Conservation (phyloP, 2,113 vertebrate genomes). For the Rhinoderma darwinii region DNA sequence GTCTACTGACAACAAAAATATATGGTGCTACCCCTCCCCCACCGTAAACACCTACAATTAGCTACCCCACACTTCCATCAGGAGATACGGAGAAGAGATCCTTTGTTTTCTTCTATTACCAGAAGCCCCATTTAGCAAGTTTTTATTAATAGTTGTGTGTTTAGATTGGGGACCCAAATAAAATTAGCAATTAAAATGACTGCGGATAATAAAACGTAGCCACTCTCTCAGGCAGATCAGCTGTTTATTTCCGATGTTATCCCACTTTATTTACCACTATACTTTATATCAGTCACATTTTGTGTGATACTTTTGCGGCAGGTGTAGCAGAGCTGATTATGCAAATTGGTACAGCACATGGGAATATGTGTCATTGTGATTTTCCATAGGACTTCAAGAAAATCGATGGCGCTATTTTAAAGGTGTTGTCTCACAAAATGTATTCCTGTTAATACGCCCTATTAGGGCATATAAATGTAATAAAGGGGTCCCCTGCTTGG, state of each 20-base stretch:
- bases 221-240: neutral
- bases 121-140: constrained; percentile 7
- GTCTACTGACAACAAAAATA: constrained; percentile 26
- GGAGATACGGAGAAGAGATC: constrained; percentile 2
- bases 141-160: neutral
- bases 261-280: neutral
- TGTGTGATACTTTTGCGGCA: no score
- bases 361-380: neutral
- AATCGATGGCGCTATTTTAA: neutral
- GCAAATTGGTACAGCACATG: neutral
- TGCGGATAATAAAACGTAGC: neutral
- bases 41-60: constrained; percentile 1
- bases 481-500: no score
- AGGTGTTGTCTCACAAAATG: neutral
- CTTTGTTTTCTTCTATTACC: neutral
- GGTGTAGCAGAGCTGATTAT: neutral
- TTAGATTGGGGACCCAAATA: neutral
- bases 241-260: neutral
- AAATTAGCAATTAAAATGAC: neutral
- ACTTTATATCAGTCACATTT: neutral
- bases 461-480: no score
- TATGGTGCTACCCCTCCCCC: neutral
- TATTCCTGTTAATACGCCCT: no score
- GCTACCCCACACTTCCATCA: constrained; percentile 14
- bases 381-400: neutral